Percentiles rank a stretch among this genome's conserved stretches.
Evolutionary conservation across 2,113 vertebrate species (phyloP).

Genomic region (Clarias batrachus): DNA sequence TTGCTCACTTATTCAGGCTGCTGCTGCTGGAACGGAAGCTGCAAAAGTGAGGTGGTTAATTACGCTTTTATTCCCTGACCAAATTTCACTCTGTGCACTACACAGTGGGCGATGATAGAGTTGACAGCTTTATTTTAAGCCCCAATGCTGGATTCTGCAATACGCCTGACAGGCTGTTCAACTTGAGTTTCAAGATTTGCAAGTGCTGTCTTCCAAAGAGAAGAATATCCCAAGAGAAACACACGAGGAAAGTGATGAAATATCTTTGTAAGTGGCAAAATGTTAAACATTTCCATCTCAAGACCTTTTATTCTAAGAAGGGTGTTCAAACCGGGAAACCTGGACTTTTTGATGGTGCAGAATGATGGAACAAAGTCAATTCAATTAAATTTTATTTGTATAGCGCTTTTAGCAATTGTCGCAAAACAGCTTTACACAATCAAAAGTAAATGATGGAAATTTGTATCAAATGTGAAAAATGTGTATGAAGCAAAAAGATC

Average conservation of each 20-base stretch:
- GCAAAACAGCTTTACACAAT: too few relatives aligned
- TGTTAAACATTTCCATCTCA: background rate
- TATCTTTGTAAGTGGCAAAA: background rate
- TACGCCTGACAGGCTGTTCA: background rate
- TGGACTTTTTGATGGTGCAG: too few relatives aligned
- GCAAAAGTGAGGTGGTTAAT: background rate
- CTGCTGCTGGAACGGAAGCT: background rate
- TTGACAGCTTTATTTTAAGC: slow-evolving; percentile 22
- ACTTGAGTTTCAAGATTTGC: background rate
- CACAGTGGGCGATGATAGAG: background rate
- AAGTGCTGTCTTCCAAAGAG: background rate
- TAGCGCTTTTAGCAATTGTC: too few relatives aligned
- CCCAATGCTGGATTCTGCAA: background rate
- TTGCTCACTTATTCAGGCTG: background rate
- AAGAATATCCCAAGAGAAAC: background rate
- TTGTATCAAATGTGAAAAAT: too few relatives aligned
- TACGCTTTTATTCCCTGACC: background rate
- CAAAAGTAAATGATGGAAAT: too few relatives aligned
- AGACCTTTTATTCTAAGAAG: background rate
- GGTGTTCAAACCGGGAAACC: too few relatives aligned
- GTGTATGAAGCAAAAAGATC: too few relatives aligned
- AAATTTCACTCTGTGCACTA: slow-evolving; percentile 1
- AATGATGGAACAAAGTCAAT: too few relatives aligned
- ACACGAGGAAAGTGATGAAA: background rate
- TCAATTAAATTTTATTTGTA: too few relatives aligned